Evolutionary conservation across 2,888 invertebrate genomes (phyloP), one percentile per base, ranked within the genome.

Genomic region (Epiblema foenella): DNA sequence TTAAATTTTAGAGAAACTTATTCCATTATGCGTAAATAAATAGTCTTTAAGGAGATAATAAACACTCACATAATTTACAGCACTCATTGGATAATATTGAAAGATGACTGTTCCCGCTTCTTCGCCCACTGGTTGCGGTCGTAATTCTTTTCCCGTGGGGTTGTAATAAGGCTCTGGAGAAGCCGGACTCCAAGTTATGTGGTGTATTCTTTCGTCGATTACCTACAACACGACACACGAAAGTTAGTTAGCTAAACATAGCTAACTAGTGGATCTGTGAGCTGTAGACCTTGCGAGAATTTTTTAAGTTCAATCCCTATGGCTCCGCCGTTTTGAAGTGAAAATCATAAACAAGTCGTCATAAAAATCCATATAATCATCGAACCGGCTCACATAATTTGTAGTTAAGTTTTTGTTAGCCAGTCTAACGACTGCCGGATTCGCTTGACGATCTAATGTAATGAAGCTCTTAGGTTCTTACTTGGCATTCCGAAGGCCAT

Each of bases 401-500:
- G 33, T 33, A 33, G 33, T 33, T 33, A 33, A 33, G 33, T 4
- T 24, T 24, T 24, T 24, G 2, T 24, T 24, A 24, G 24, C 24
- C 24, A 24, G 24, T 3, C 24, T 24, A n/a, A n/a, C n/a, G n/a
- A 24, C 24, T 24, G 2, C 24, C 24, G 1, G 4, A 24, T 24
- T 24, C 24, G 24, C 24, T 24, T 42, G 42, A 15, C 15, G 42
- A 42, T 5, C 42, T 15, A 2, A 42, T 42, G 5, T 15, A 15
- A 42, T 42, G 2, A 15, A 42, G 15, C 42, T 46, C n/a, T n/a
- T n/a, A 46, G 46, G 46, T 17, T 51, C 58, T 54, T 59, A 97
- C 97, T 94, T 98, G 97, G 89, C 98, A 98, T 93, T 98, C 98
- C 57, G 97, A 96, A 20, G 98, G 98, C 97, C 97, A 98, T 86